A percentile compares a stretch with the other conserved stretches of the same genome.
Evolutionary conservation across 2,888 invertebrate genomes (phyloP).

Genomic region (Drosophila atripex): DNA sequence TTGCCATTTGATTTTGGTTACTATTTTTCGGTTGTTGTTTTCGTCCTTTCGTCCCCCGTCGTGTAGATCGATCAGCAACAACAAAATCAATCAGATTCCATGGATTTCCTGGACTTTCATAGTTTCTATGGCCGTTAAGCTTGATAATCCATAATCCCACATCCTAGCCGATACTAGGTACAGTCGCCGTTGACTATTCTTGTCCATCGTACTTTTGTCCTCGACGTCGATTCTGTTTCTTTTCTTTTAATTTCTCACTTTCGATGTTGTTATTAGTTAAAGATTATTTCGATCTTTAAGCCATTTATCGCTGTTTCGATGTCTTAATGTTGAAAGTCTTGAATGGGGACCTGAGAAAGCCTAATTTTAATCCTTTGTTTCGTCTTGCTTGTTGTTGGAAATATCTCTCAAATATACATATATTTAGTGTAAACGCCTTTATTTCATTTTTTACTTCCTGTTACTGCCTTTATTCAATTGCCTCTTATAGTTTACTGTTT

Average conservation of each 20-base stretch:
- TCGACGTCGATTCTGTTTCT: conserved; percentile 51
- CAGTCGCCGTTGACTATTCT: conserved; percentile 55
- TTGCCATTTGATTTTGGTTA: conserved; percentile 29
- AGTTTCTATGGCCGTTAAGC: conserved; percentile 81
- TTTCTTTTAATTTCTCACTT: conserved; percentile 51
- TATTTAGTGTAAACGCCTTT: neutral
- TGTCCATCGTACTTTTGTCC: conserved; percentile 24
- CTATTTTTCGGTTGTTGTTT: conserved; percentile 5
- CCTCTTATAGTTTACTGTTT: neutral
- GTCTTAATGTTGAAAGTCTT: conserved; percentile 7
- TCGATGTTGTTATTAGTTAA: conserved; percentile 39
- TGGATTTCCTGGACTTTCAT: conserved; percentile 83
- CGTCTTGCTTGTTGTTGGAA: neutral
- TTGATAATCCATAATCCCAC: conserved; percentile 38
- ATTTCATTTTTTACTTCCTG: conserved; percentile 3
- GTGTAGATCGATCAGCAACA: conserved; percentile 81
- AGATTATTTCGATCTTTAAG: conserved; percentile 25
- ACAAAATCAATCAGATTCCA: conserved; percentile 82
- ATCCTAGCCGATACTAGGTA: conserved; percentile 53
- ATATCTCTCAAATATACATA: neutral
- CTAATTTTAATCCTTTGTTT: conserved; percentile 13
- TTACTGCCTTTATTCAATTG: conserved; percentile 1
- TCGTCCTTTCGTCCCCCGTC: conserved; percentile 26
- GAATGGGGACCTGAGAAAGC: conserved; percentile 1
- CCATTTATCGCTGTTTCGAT: conserved; percentile 45